Percentiles rank a stretch among this genome's conserved stretches.
These are phyloP conservation scores for Pseudotriccus pelzelni DNA, from an alignment of 2,797 vertebrate genomes.

Conservation along the genomic window DNA sequence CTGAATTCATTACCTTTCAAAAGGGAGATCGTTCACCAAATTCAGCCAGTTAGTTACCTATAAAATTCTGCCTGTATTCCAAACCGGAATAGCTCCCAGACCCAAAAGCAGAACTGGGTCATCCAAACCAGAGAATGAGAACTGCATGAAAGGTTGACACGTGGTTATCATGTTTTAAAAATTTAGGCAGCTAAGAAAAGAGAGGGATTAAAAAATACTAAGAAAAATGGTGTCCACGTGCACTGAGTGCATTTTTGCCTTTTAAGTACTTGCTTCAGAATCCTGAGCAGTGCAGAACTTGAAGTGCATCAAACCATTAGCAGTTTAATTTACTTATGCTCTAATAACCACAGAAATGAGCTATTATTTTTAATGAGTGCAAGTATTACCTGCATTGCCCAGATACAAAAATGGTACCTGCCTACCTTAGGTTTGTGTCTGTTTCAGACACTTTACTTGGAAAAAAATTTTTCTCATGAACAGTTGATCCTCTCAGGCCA, in stretches of 20 bases:
- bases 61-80: not conserved
- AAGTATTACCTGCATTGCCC: not conserved
- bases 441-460: not conserved
- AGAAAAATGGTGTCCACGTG: not conserved
- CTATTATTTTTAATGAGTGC: slow-evolving; percentile 64
- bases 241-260: not conserved
- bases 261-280: slow-evolving; percentile 3
- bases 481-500: not conserved
- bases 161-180: not conserved
- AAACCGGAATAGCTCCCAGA: not conserved
- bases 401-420: not conserved
- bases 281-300: not conserved
- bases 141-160: not conserved
- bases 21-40: not conserved
- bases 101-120: not conserved
- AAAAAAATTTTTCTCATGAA: not conserved
- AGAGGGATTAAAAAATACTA: not conserved
- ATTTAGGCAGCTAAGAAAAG: not conserved
- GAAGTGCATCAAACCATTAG: slow-evolving; percentile 39
- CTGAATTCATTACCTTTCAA: not conserved
- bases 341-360: slow-evolving; percentile 63
- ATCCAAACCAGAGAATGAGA: not conserved
- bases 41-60: not conserved
- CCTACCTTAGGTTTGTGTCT: not conserved
- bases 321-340: slow-evolving; percentile 59